These are phyloP conservation scores for Pocillopora verrucosa DNA, from an alignment of 64 coral and sea anemone species.

Conservation along the genomic window DNA sequence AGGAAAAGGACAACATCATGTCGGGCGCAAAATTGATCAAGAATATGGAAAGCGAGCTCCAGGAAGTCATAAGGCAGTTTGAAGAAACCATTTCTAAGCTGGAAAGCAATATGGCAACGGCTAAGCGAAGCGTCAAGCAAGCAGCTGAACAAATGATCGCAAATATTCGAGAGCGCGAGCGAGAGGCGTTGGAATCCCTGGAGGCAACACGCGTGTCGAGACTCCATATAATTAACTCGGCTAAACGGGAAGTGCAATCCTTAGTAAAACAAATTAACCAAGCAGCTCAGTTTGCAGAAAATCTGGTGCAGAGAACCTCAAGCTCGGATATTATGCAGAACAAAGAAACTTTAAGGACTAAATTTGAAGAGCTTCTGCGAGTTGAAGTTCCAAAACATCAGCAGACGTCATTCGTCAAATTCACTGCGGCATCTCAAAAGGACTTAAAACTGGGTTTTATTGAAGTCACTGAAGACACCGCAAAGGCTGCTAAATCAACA, in stretches of 20 bases:
- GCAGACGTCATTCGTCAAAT: neutral
- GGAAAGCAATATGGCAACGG: neutral
- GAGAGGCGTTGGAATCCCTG: neutral
- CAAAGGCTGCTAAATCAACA: neutral
- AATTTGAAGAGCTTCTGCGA: neutral
- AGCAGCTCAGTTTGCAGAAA: neutral
- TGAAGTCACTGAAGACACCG: neutral
- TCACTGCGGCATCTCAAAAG: neutral
- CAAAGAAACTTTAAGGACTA: neutral
- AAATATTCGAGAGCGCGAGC: neutral
- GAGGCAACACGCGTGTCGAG: neutral
- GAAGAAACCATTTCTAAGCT: neutral
- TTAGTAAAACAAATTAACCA: conserved; percentile 2
- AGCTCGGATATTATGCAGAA: neutral
- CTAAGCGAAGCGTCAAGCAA: neutral
- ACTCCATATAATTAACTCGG: neutral
- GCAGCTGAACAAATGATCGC: neutral
- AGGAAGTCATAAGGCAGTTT: neutral
- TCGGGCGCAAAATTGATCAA: neutral
- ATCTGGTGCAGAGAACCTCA: neutral
- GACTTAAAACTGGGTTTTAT: neutral
- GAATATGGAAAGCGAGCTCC: neutral
- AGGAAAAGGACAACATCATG: neutral
- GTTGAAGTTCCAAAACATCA: neutral
- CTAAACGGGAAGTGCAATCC: neutral